Percentiles rank a stretch among this genome's conserved stretches.
phyloP scores from a whole-genome alignment of 2,888 invertebrate species.

The Volucella bombylans region DNA sequence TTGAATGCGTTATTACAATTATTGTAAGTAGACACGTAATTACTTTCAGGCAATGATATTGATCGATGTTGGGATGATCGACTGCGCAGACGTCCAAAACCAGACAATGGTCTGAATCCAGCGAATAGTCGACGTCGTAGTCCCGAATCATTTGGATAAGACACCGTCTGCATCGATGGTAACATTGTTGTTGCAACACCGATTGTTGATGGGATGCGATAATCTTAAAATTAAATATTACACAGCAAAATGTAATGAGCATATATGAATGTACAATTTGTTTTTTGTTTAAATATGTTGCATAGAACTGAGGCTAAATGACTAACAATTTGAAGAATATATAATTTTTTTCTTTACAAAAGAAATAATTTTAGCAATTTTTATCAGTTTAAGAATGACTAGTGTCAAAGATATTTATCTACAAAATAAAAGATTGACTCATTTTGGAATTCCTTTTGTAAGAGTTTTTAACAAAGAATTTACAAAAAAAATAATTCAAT shows the following conservation, averaged over 20 bases:
- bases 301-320: too few species aligned
- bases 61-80: conserved; percentile 90
- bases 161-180: conserved; percentile 54
- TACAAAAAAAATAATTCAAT: too few species aligned
- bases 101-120: conserved; percentile 90
- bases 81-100: conserved; percentile 86
- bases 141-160: conserved; percentile 84
- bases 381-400: too few species aligned
- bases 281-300: neutral
- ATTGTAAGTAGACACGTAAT: conserved; percentile 78
- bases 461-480: too few species aligned
- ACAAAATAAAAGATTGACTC: too few species aligned
- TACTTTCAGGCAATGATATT: conserved; percentile 94
- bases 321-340: too few species aligned
- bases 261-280: conserved; percentile 10
- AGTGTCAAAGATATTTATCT: too few species aligned
- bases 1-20: conserved; percentile 75
- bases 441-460: too few species aligned
- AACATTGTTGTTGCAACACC: conserved; percentile 52
- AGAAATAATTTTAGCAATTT: too few species aligned
- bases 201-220: conserved; percentile 75
- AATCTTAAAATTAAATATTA: conserved; percentile 76
- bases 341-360: too few species aligned
- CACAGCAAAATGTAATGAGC: conserved; percentile 50
- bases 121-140: conserved; percentile 90